Conservation (phyloP, 2,888 invertebrate species). For the Drosophila lutescens region DNA sequence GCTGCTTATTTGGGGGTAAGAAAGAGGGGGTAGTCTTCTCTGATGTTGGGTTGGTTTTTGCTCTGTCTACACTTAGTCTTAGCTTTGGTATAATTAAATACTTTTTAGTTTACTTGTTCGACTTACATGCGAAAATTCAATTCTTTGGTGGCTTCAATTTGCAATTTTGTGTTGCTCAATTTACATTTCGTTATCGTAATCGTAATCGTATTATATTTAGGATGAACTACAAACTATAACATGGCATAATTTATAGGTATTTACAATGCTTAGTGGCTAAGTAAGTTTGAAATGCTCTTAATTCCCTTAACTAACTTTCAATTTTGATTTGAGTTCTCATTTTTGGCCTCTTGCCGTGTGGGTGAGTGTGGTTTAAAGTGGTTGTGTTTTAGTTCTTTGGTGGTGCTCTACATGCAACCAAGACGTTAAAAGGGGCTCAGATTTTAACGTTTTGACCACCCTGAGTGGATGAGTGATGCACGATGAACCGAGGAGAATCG, state of each 20-base stretch:
- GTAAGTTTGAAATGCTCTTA: constrained; percentile 36
- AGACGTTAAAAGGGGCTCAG: constrained; percentile 84
- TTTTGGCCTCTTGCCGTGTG: constrained; percentile 1
- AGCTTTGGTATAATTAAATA: constrained; percentile 65
- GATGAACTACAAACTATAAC: constrained; percentile 32
- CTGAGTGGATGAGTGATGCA: constrained; percentile 18
- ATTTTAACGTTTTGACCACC: constrained; percentile 80
- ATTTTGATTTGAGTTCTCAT: constrained; percentile 48
- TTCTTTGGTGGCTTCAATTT: constrained; percentile 80
- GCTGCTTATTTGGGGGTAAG: constrained; percentile 32
- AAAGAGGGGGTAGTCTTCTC: constrained; percentile 1
- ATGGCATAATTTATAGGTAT: constrained; percentile 41
- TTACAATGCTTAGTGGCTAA: constrained; percentile 55
- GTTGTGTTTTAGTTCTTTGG: constrained; percentile 6
- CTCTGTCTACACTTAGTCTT: constrained; percentile 63
- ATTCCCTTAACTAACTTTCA: constrained; percentile 29
- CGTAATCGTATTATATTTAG: constrained; percentile 28
- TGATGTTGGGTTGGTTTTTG: constrained; percentile 20
- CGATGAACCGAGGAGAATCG: constrained; percentile 42
- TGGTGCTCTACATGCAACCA: constrained; percentile 48
- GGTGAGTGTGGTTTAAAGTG: not conserved
- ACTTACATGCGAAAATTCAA: constrained; percentile 80
- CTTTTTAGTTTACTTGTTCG: constrained; percentile 49
- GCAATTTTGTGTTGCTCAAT: constrained; percentile 72
- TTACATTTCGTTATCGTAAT: constrained; percentile 60